Evolutionary conservation across 2,113 vertebrate species (phyloP).

Genomic region (Chroicocephalus ridibundus): DNA sequence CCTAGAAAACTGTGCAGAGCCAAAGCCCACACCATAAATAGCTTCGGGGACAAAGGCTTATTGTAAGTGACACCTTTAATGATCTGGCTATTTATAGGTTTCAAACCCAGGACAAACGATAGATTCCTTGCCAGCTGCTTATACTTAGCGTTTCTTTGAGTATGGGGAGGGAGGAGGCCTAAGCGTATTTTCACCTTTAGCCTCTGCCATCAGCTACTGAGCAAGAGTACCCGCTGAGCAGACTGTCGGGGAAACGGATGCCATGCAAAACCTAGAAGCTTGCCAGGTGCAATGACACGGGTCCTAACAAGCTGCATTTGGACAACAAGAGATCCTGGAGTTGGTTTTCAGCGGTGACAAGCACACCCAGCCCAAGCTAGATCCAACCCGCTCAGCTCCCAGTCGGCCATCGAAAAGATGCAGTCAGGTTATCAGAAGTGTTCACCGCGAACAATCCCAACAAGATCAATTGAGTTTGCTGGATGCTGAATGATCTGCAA

Average conservation of each 20-base stretch:
- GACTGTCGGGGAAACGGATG: background rate
- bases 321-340: background rate
- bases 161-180: background rate
- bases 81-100: constrained; percentile 34
- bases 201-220: background rate
- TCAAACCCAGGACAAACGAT: background rate
- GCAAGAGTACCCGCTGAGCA: background rate
- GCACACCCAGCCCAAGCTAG: background rate
- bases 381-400: background rate
- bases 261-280: background rate
- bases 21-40: background rate
- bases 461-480: background rate
- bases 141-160: background rate
- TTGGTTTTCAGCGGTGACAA: background rate
- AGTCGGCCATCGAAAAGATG: background rate
- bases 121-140: background rate
- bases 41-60: constrained; percentile 14
- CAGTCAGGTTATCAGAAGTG: background rate
- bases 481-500: background rate
- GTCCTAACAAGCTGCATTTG: background rate
- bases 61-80: constrained; percentile 34
- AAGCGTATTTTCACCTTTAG: background rate
- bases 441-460: background rate
- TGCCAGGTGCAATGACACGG: accelerated
- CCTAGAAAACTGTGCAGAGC: background rate